Evolutionary conservation across 2,797 vertebrate species (phyloP).

Genomic region (Tauraco hartlaubi): DNA sequence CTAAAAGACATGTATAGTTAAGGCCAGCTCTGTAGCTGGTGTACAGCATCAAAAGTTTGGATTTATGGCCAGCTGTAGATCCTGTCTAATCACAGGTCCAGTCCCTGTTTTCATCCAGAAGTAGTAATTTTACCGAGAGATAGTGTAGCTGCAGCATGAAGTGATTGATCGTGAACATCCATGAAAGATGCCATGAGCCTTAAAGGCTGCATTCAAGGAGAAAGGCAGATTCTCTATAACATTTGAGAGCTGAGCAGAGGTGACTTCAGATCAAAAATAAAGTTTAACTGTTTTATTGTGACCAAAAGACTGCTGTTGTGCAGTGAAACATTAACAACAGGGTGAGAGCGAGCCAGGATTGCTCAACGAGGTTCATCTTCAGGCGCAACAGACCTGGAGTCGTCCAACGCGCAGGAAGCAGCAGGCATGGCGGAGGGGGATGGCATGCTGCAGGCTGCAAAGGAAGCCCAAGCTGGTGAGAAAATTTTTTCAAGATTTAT

Average conservation of each 20-base stretch:
- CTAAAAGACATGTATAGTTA: neutral
- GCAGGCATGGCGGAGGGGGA: constrained; percentile 34
- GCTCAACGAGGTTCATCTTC: neutral
- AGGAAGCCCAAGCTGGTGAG: constrained; percentile 52
- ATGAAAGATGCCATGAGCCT: neutral
- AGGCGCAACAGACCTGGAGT: neutral
- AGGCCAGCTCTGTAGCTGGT: neutral
- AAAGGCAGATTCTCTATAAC: neutral
- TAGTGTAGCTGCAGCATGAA: neutral
- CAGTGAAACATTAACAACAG: constrained; percentile 63
- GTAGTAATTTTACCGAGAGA: neutral
- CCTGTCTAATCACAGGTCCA: neutral
- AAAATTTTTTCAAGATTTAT: neutral
- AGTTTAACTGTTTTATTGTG: constrained; percentile 29
- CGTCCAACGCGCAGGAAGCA: neutral
- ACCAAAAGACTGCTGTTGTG: neutral
- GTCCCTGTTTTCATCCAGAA: neutral
- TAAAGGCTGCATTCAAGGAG: neutral
- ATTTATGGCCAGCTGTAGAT: neutral
- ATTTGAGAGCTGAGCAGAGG: neutral
- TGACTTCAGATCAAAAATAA: constrained; percentile 22
- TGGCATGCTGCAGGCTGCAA: neutral
- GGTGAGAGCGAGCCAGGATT: neutral
- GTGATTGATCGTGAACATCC: neutral
- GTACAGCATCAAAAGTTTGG: neutral